Percentiles rank a stretch among this genome's conserved stretches.
These are phyloP conservation scores for Rhynchomys soricoides DNA, from an alignment of 2,113 vertebrate genomes.

Conservation along the genomic window DNA sequence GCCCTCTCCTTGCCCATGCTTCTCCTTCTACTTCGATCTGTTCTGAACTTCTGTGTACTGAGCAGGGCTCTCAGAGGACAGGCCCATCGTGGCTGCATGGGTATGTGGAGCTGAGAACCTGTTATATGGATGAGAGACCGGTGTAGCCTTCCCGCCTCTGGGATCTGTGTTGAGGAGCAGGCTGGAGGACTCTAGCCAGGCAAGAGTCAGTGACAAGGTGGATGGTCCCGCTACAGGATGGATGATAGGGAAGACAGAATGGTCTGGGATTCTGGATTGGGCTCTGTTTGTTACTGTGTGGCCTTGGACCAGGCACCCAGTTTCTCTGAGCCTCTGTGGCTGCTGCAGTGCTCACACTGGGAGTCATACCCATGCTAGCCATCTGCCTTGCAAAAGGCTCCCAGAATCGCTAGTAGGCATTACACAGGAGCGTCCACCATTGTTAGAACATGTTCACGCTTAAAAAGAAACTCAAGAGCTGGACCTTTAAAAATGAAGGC, in stretches of 20 bases:
- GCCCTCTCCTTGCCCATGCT: background rate
- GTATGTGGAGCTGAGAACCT: background rate
- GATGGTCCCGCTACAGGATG: background rate
- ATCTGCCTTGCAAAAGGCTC: background rate
- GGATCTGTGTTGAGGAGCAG: background rate
- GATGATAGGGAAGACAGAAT: background rate
- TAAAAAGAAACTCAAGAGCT: background rate
- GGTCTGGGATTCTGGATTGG: background rate
- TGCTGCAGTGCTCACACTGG: accelerated
- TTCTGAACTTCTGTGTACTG: background rate
- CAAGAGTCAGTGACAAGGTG: background rate
- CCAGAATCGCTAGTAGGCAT: accelerated
- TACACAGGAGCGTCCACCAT: background rate
- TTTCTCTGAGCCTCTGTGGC: background rate
- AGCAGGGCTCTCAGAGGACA: too few relatives aligned
- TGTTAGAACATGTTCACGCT: background rate
- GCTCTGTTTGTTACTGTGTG: background rate
- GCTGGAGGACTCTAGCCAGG: background rate
- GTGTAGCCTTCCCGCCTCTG: background rate
- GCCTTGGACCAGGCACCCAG: background rate
- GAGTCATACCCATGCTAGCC: accelerated
- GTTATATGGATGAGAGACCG: too few relatives aligned
- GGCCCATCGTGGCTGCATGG: background rate
- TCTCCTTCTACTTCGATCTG: background rate
- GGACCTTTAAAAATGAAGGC: background rate